Conservation (phyloP, 2,888 invertebrate genomes). For the Blastobasis lacticolella region DNA sequence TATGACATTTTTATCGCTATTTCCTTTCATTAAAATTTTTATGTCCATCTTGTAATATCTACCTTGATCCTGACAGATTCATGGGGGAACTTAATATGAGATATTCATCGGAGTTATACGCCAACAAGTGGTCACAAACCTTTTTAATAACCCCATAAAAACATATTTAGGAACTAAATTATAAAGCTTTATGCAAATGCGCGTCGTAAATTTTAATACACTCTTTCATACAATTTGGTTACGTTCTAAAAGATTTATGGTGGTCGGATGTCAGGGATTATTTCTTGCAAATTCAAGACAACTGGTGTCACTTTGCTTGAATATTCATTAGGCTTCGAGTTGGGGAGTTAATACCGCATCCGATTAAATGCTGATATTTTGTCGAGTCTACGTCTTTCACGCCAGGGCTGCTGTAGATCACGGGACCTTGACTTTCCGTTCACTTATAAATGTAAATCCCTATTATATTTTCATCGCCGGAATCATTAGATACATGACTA, state of each 20-base stretch:
- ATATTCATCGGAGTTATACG: too few species aligned
- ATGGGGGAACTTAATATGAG: too few species aligned
- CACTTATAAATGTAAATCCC: too few species aligned
- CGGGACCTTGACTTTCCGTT: too few species aligned
- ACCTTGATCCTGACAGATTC: too few species aligned
- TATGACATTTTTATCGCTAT: too few species aligned
- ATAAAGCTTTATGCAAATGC: constrained; percentile 2
- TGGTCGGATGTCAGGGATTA: constrained; percentile 39
- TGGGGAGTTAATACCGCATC: constrained; percentile 40
- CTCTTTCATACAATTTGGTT: constrained; percentile 19
- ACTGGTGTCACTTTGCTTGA: constrained; percentile 49
- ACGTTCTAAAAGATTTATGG: constrained; percentile 40
- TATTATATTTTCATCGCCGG: too few species aligned
- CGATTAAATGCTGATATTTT: constrained; percentile 36
- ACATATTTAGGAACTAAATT: neutral
- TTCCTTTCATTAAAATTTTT: too few species aligned
- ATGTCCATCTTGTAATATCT: too few species aligned
- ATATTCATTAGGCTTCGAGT: constrained; percentile 51
- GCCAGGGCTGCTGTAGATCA: neutral
- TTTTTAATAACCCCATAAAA: neutral
- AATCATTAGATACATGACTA: too few species aligned
- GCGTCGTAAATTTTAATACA: constrained; percentile 7
- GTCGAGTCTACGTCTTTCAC: constrained; percentile 4
- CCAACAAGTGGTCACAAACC: neutral
- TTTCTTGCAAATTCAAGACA: constrained; percentile 54